These are phyloP conservation scores for Pelagia noctiluca DNA, from an alignment of 30 jellyfish, hydroid and myxozoan genomes.

Conservation along the genomic window DNA sequence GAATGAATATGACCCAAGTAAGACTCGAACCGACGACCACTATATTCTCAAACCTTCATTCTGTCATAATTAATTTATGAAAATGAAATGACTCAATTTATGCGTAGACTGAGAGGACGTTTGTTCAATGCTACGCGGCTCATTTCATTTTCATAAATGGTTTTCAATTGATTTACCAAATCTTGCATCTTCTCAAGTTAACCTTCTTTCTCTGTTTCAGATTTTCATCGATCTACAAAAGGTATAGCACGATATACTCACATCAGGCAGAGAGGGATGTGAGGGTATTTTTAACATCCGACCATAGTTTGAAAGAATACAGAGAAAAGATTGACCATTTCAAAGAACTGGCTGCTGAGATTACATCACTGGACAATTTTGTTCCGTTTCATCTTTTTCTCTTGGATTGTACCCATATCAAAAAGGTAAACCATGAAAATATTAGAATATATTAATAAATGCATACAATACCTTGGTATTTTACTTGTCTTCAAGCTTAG, in stretches of 20 bases:
- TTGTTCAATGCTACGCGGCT: no score
- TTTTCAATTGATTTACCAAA: background rate
- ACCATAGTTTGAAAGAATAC: slow-evolving; percentile 64
- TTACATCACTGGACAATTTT: slow-evolving; percentile 65
- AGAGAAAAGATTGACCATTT: slow-evolving; percentile 58
- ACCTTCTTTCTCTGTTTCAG: slow-evolving; percentile 14
- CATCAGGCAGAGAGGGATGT: slow-evolving; percentile 58
- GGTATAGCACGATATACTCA: slow-evolving; percentile 45
- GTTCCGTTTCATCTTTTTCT: slow-evolving; percentile 73
- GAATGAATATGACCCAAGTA: no score
- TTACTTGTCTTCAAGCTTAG: no score
- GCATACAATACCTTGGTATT: no score
- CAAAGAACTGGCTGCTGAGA: slow-evolving; percentile 62
- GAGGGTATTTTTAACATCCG: slow-evolving; percentile 26
- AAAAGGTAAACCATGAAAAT: no score
- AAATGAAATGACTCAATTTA: no score
- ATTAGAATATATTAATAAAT: no score
- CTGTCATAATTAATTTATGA: no score
- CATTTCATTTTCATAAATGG: no score
- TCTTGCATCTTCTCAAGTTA: background rate
- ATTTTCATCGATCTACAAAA: slow-evolving; percentile 59
- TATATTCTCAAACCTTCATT: no score
- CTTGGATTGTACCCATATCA: slow-evolving; percentile 65
- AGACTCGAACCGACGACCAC: no score
- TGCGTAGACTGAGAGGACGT: no score